Conservation (phyloP, 1,140 invertebrate species). For the Rhynchophorus ferrugineus region DNA sequence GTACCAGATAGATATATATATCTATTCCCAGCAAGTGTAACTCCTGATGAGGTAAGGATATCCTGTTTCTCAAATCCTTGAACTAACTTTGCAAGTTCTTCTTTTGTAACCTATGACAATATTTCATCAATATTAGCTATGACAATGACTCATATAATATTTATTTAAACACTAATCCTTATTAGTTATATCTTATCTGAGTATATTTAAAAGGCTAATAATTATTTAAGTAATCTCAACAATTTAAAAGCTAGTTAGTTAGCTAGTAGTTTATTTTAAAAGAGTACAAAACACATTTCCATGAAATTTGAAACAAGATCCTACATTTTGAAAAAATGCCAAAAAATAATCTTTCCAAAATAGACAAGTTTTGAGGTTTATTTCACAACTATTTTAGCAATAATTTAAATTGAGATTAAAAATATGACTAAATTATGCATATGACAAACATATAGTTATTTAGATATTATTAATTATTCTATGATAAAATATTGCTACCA, state of each 20-base stretch:
- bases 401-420: not conserved
- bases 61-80: constrained; percentile 81
- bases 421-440: too few relatives aligned
- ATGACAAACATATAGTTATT: too few relatives aligned
- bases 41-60: constrained; percentile 73
- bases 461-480: too few relatives aligned
- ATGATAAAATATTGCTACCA: too few relatives aligned
- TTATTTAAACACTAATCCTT: not conserved
- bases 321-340: constrained; percentile 2
- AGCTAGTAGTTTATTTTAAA: constrained; percentile 4
- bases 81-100: constrained; percentile 78
- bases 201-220: too few relatives aligned
- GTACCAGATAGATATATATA: constrained; percentile 90
- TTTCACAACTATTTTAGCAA: not conserved
- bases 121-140: not conserved
- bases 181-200: too few relatives aligned
- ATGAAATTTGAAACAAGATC: not conserved
- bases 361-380: not conserved
- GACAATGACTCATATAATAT: not conserved
- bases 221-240: too few relatives aligned
- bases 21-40: constrained; percentile 79
- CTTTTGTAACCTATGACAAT: constrained; percentile 72
- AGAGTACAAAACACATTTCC: not conserved
- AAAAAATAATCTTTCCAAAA: not conserved
- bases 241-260: too few relatives aligned